phyloP scores from a whole-genome alignment of 2,113 vertebrate species.

The Budorcas taxicolor region DNA sequence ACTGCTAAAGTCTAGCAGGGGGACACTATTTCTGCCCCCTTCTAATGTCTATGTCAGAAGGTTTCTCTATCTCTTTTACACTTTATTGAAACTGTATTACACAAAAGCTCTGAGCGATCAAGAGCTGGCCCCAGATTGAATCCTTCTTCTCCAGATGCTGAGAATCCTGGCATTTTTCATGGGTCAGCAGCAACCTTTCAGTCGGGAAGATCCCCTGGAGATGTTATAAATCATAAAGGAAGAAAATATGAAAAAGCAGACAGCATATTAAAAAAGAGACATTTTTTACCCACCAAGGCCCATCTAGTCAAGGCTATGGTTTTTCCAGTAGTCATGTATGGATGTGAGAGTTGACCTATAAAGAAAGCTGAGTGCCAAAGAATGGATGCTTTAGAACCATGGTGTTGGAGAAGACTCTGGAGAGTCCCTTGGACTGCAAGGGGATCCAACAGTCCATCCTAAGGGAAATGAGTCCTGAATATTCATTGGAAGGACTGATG shows the following conservation, averaged over 20 bases:
- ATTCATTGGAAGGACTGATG: accelerated
- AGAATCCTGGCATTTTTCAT: accelerated
- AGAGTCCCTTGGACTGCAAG: not conserved
- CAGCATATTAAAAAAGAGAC: not conserved
- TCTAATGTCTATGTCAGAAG: not conserved
- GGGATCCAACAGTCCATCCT: accelerated
- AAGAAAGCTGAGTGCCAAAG: accelerated
- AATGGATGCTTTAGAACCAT: not conserved
- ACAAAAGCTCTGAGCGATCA: not conserved
- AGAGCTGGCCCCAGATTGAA: accelerated
- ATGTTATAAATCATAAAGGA: not conserved
- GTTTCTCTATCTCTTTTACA: not conserved
- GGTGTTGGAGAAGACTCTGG: not conserved
- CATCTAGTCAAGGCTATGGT: not conserved
- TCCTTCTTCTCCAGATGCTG: accelerated
- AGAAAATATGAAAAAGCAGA: not conserved
- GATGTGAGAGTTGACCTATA: not conserved
- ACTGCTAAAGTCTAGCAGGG: not conserved
- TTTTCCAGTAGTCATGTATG: not conserved
- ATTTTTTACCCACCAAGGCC: not conserved
- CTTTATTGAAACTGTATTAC: not conserved
- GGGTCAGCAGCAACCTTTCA: not conserved
- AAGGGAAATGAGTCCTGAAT: accelerated
- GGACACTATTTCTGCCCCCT: not conserved
- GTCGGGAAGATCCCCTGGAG: not conserved